Conservation (phyloP, 2,797 vertebrate species). For the Rhodeus uyekii region DNA sequence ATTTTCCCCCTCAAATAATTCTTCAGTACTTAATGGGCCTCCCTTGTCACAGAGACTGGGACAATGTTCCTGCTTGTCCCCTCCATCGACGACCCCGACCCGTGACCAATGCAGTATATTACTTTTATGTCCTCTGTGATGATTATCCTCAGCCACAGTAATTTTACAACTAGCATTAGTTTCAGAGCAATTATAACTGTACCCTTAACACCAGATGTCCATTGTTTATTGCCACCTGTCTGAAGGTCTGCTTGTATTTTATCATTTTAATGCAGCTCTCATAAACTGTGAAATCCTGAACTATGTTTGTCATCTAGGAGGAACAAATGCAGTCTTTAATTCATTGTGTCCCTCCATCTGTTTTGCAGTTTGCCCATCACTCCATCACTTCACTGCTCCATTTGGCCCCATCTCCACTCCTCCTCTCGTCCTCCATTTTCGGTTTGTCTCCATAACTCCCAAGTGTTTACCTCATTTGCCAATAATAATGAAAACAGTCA, state of each 20-base stretch:
- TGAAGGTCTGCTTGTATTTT: neutral
- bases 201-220: constrained; percentile 34
- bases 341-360: constrained; percentile 46
- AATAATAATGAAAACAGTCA: constrained; percentile 16
- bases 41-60: neutral
- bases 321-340: constrained; percentile 15
- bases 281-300: neutral
- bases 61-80: neutral
- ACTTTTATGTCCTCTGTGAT: constrained; percentile 14
- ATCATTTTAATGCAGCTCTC: constrained; percentile 17
- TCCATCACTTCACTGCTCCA: constrained; percentile 57
- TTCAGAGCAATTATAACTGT: constrained; percentile 10
- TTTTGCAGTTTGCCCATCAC: constrained; percentile 62
- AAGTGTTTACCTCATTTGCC: constrained; percentile 30
- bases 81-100: neutral
- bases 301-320: constrained; percentile 28
- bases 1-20: neutral
- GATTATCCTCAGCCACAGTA: neutral
- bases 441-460: constrained; percentile 41
- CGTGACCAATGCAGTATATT: neutral
- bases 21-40: neutral
- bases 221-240: constrained; percentile 19
- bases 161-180: constrained; percentile 8
- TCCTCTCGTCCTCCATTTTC: constrained; percentile 34
- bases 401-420: constrained; percentile 60